These are phyloP conservation scores for Neofelis nebulosa DNA, from an alignment of 2,113 vertebrate genomes.

Conservation along the genomic window DNA sequence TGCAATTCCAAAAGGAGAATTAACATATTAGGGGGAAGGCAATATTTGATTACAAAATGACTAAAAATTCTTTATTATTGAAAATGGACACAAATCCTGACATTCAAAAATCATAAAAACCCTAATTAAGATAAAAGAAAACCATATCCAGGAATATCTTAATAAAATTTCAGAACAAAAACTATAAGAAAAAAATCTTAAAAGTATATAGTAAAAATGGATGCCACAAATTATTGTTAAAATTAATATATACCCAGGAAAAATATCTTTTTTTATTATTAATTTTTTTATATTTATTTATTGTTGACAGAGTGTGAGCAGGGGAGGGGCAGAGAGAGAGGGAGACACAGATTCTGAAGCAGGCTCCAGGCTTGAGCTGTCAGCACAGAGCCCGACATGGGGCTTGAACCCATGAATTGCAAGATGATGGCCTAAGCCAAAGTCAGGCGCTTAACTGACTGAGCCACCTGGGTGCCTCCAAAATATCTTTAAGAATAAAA, in stretches of 20 bases:
- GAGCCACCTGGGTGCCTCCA: too few species aligned
- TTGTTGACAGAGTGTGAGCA: too few species aligned
- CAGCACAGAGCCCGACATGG: too few species aligned
- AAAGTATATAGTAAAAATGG: not conserved
- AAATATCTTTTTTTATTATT: not conserved
- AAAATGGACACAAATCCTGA: not conserved
- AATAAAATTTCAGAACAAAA: not conserved
- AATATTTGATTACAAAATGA: not conserved
- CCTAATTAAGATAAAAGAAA: not conserved
- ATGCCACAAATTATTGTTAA: not conserved
- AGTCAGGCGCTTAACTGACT: too few species aligned
- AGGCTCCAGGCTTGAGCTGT: too few species aligned
- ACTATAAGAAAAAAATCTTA: not conserved
- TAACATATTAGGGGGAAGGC: not conserved
- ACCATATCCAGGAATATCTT: not conserved
- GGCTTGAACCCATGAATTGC: too few species aligned
- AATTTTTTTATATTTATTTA: too few species aligned
- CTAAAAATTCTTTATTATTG: not conserved
- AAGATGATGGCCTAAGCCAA: too few species aligned
- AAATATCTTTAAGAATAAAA: not conserved
- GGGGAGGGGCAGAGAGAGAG: too few species aligned
- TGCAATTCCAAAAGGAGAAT: not conserved
- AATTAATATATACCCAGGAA: not conserved
- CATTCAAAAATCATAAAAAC: not conserved
- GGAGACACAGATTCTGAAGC: too few species aligned